Evolutionary conservation across 2,113 vertebrate species (phyloP), one percentile per base, ranked within the genome.

Genomic region (Lamprotornis superbus): DNA sequence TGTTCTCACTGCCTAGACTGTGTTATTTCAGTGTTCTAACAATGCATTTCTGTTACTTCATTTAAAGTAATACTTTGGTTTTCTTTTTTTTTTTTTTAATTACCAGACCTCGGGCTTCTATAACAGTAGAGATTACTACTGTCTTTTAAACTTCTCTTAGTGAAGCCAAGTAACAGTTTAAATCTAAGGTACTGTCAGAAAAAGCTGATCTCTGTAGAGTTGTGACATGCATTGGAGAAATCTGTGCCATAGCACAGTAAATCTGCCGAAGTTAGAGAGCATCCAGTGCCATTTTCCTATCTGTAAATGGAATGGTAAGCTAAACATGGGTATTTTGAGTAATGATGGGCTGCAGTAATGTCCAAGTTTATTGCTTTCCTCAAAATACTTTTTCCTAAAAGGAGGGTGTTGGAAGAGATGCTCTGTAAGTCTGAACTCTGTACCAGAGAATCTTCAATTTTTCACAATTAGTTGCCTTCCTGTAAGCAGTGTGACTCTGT

Each of bases 361-460:
- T 39, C 25, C 35, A 64, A 6, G 9, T 52, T 67, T 39, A 37
- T 74, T 70, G 8, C 24, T 67, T 91, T 67, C 23, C 6, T 86
- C 35, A 63, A 71, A 75, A 37, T 68, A 18, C 40, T 59, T 87
- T 75, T 28, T 78, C 28, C 22, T 64, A 16, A 60, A 67, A 79
- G 40, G 28, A 85, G 11, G 7, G 10, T 76, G 16, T 33, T 93
- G 65, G 31, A 63, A 56, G 57, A 78, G 59, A 44, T 28, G 7
- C 20, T 86, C 12, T 0, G 0, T 47, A n/a, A 57, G 10, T 33
- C 30, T 81, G n/a, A 83, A 28, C 4, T 65, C 42, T 21, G 2
- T 60, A 39, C 42, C 28, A 39, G 25, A 50, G 52, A 39, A 55
- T 63, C 18, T 49, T 79, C 8, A 50, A 0, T 74, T 77, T 88